phyloP scores from a whole-genome alignment of 2,113 vertebrate species.

The Odocoileus hemionus region DNA sequence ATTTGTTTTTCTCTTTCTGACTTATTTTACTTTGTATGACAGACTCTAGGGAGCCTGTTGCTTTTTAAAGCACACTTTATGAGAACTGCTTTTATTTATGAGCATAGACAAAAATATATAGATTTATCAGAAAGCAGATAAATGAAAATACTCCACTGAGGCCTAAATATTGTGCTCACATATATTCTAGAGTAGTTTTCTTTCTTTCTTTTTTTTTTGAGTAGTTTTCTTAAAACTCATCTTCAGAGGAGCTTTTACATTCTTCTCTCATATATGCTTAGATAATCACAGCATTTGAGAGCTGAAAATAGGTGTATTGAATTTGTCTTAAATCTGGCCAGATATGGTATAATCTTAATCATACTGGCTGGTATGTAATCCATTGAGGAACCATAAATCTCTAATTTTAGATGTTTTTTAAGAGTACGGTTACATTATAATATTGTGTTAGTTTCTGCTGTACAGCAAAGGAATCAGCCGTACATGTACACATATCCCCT shows the following conservation, averaged over 20 bases:
- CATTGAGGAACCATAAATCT: not conserved
- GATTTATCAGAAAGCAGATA: not conserved
- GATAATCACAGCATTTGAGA: conserved; percentile 14
- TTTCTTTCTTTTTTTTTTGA: not conserved
- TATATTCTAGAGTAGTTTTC: not conserved
- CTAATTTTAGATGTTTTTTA: not conserved
- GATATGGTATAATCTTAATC: not conserved
- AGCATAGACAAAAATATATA: not conserved
- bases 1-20: not conserved
- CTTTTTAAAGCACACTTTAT: not conserved
- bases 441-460: not conserved
- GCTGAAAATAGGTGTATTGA: not conserved
- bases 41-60: not conserved
- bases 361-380: not conserved
- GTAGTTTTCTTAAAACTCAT: not conserved
- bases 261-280: not conserved
- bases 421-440: not conserved
- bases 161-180: not conserved
- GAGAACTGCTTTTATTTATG: not conserved
- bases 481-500: not conserved
- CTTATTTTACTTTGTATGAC: not conserved
- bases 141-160: not conserved
- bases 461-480: not conserved
- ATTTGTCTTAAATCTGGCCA: not conserved
- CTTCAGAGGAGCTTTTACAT: conserved; percentile 10